phyloP scores from a whole-genome alignment of 2,797 vertebrate genomes.

The Dicrostonyx torquatus region DNA sequence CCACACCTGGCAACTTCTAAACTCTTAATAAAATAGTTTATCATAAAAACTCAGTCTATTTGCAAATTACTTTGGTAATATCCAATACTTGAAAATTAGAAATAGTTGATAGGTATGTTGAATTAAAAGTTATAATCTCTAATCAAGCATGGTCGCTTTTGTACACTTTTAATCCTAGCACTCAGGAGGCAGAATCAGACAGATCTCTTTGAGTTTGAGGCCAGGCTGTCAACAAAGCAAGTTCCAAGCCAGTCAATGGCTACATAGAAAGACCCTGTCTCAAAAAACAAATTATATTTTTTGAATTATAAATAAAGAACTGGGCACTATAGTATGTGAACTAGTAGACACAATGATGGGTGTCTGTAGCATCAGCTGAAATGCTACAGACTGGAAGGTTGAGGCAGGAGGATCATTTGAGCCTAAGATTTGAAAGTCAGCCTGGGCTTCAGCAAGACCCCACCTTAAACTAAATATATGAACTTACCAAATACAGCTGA shows the following conservation, averaged over 20 bases:
- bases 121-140: constrained; percentile 31
- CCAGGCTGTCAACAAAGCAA: not conserved
- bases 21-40: constrained; percentile 51
- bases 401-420: not conserved
- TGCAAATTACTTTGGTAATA: constrained; percentile 20
- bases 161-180: not conserved
- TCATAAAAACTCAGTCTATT: not conserved
- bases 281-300: not conserved
- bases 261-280: not conserved
- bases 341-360: not conserved
- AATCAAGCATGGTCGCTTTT: not conserved
- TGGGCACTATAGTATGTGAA: not conserved
- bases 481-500: not conserved
- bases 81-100: not conserved
- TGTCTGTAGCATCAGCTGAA: too few relatives aligned
- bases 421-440: not conserved
- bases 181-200: not conserved
- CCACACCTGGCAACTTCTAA: not conserved
- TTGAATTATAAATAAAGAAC: constrained; percentile 39
- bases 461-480: not conserved
- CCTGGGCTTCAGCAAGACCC: not conserved
- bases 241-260: not conserved
- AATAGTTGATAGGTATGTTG: not conserved
- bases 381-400: not conserved
- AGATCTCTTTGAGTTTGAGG: not conserved